A percentile compares a stretch with the other conserved stretches of the same genome.
phyloP scores from a whole-genome alignment of 2,113 vertebrate species.

The Oreochromis tanganicae region DNA sequence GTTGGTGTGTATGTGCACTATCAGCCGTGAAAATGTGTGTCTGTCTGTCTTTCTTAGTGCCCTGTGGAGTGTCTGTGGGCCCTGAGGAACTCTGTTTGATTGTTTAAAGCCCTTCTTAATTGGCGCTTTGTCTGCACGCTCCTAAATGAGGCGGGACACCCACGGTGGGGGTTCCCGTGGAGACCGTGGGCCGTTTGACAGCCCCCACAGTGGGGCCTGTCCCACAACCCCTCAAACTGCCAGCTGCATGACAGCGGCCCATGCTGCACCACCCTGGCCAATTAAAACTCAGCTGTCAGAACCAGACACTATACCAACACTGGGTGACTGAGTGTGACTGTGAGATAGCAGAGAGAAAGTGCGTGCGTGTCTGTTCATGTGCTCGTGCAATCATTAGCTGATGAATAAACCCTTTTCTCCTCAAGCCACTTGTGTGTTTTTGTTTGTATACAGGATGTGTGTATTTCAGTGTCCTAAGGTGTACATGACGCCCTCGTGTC shows the following conservation, averaged over 20 bases:
- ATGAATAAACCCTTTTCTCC: conserved; percentile 26
- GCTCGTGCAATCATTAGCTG: conserved; percentile 36
- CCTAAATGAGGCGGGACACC: conserved; percentile 78
- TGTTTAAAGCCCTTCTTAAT: conserved; percentile 80
- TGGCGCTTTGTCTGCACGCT: conserved; percentile 78
- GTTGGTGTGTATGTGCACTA: conserved; percentile 4
- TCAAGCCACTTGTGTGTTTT: not conserved
- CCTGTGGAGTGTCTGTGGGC: conserved; percentile 69
- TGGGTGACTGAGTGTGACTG: conserved; percentile 69
- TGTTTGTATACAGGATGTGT: conserved; percentile 14
- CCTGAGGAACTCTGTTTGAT: conserved; percentile 74
- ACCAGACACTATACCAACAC: conserved; percentile 85
- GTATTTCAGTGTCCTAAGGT: conserved; percentile 28
- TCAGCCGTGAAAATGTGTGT: conserved; percentile 4
- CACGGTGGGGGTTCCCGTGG: conserved; percentile 69
- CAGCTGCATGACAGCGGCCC: conserved; percentile 78
- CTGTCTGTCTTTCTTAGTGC: conserved; percentile 52
- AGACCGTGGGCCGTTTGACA: conserved; percentile 74
- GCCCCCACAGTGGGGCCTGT: conserved; percentile 75
- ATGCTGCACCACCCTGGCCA: conserved; percentile 76
- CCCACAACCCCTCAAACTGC: conserved; percentile 76
- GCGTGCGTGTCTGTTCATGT: not conserved
- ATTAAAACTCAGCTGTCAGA: conserved; percentile 89
- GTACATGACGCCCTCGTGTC: not conserved
- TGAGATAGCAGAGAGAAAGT: conserved; percentile 29